These are phyloP conservation scores for Nebria brevicollis DNA, from an alignment of 2,888 invertebrate genomes.

Conservation along the genomic window DNA sequence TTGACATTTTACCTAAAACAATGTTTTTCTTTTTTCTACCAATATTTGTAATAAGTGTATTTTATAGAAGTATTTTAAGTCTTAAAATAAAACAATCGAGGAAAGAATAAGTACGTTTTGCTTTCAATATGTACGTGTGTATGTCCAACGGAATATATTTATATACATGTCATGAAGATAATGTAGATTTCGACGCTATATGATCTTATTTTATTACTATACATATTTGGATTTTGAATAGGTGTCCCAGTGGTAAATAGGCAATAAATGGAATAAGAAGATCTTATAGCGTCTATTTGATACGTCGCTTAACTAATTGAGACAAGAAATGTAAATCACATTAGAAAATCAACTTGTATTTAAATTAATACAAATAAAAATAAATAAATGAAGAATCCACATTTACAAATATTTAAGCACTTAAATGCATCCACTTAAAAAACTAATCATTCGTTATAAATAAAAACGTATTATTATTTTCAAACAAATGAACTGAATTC, in stretches of 20 bases:
- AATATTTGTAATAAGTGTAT: constrained; percentile 39
- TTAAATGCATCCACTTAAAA: constrained; percentile 26
- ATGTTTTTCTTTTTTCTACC: constrained; percentile 36
- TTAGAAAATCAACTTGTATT: constrained; percentile 27
- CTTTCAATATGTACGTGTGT: background rate
- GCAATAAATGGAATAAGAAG: background rate
- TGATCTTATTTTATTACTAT: background rate
- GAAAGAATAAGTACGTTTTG: background rate
- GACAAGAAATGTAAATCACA: background rate
- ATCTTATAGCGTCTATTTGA: background rate
- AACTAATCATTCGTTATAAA: constrained; percentile 5
- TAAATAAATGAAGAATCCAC: constrained; percentile 18
- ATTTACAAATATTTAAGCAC: constrained; percentile 33
- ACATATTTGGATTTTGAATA: too few relatives aligned
- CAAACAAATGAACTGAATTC: constrained; percentile 43
- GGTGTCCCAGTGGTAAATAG: background rate
- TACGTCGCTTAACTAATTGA: background rate
- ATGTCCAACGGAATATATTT: background rate
- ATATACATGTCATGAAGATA: background rate
- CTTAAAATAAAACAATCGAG: constrained; percentile 25
- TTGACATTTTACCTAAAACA: constrained; percentile 29
- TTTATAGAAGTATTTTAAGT: constrained; percentile 47
- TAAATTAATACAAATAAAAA: constrained; percentile 30
- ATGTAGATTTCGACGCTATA: background rate
- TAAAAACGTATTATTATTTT: background rate